Evolutionary conservation across 2,113 vertebrate genomes (phyloP).

Genomic region (Catharus minimus): DNA sequence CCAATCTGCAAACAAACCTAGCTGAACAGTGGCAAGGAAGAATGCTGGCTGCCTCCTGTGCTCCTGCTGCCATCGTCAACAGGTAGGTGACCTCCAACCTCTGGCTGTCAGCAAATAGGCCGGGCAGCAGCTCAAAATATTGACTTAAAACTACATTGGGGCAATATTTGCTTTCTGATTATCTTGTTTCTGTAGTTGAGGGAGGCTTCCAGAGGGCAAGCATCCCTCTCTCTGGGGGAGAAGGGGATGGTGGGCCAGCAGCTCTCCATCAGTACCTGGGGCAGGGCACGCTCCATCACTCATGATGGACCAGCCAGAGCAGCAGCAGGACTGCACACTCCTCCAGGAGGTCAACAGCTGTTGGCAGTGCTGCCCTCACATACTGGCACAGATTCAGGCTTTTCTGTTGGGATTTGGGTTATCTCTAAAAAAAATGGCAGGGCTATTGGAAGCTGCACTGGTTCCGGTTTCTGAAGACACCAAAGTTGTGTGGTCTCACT

Average conservation of each 20-base stretch:
- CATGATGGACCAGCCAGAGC: background rate
- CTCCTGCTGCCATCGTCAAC: background rate
- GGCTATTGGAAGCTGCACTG: background rate
- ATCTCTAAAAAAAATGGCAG: background rate
- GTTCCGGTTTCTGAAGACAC: background rate
- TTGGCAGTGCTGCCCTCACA: background rate
- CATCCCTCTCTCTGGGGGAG: background rate
- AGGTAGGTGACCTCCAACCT: constrained; percentile 55
- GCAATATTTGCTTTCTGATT: constrained; percentile 37
- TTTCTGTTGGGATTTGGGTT: background rate
- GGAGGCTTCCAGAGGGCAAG: background rate
- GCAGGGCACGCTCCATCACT: background rate
- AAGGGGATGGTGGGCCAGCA: background rate
- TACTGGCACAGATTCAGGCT: background rate
- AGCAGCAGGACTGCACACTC: background rate
- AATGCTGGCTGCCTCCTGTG: background rate
- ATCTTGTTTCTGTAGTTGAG: background rate
- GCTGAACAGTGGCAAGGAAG: background rate
- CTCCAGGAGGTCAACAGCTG: background rate
- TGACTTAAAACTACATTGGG: constrained; percentile 3
- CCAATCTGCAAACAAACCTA: constrained; percentile 3
- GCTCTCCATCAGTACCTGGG: background rate
- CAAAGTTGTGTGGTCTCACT: background rate
- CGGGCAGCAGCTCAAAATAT: constrained; percentile 28
- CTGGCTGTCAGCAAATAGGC: background rate